Evolutionary conservation across 2,113 vertebrate genomes (phyloP), one percentile per base, ranked within the genome.

Genomic region (Corythornis vintsioides): DNA sequence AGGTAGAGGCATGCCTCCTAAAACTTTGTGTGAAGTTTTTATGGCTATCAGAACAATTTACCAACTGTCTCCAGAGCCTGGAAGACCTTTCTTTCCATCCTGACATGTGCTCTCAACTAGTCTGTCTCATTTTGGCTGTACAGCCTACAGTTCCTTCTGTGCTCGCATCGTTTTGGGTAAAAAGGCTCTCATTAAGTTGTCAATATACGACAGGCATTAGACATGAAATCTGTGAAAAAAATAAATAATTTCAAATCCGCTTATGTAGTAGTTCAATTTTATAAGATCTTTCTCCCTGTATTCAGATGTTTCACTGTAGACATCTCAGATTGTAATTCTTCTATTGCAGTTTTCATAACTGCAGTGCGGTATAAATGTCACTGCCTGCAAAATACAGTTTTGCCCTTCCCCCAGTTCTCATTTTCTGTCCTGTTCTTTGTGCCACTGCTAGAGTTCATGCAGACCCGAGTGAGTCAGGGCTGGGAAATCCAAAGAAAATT

Each of bases 161-260:
- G n/a, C 21, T 89, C 87, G 42, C 71, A 93, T 17, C 82, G 38
- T 85, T 89, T 91, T 85, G 45, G 66, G 63, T 79, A 91, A 91
- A 93, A 57, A 87, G 74, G 66, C 50, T 7, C 16, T 67, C 53
- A 82, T 92, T 90, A 61, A 86, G 61, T 31, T 38, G 31, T 92
- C 63, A 84, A 9, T 65, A 57, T 75, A n/a, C 2, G 50, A 76
- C 78, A 89, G 59, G 33, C 45, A 61, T 59, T 50, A 72, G 65
- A n/a, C 66, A 65, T 1, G 1, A 84, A 84, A 84, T 72, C 53
- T 1, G 0, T 21, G 26, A 89, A 87, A 45, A 94, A 85, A 92
- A 84, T 82, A 57, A 93, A 91, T 8, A 81, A 53, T 72, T 90
- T 88, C 84, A 75, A 78, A 94, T 89, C 48, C 13, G 72, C n/a